phyloP scores from a whole-genome alignment of 1,140 invertebrate species.

The Drosophila grimshawi region DNA sequence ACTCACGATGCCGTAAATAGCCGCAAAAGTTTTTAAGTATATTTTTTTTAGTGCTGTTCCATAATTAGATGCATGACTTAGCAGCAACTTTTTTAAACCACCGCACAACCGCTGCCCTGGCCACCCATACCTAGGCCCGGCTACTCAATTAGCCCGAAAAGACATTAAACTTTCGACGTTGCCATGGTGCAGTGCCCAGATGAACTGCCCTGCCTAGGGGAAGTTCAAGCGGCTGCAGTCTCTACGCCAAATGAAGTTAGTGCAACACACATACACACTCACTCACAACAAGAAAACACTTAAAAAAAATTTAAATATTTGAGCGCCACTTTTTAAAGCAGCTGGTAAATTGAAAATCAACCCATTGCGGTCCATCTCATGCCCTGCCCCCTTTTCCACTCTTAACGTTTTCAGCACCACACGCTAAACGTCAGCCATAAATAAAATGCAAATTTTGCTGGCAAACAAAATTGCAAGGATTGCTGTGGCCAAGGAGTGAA shows the following conservation, averaged over 20 bases:
- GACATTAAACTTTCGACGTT: conserved; percentile 77
- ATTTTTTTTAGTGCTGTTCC: conserved; percentile 56
- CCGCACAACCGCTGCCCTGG: conserved; percentile 2
- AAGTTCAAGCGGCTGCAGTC: conserved; percentile 52
- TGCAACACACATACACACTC: conserved; percentile 18
- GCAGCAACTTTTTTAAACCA: conserved; percentile 57
- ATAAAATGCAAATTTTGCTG: conserved; percentile 69
- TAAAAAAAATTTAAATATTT: conserved; percentile 42
- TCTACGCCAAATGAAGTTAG: conserved; percentile 66
- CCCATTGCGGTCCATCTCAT: conserved; percentile 12
- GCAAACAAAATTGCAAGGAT: conserved; percentile 70
- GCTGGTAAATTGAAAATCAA: conserved; percentile 76
- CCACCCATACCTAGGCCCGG: conserved; percentile 10
- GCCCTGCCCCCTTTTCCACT: background rate
- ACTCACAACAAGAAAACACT: conserved; percentile 10
- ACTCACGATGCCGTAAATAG: conserved; percentile 50
- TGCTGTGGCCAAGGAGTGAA: conserved; percentile 20
- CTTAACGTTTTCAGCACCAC: conserved; percentile 20
- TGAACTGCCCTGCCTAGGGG: conserved; percentile 26
- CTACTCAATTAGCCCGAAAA: conserved; percentile 81
- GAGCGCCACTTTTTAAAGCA: conserved; percentile 72
- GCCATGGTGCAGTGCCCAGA: conserved; percentile 20
- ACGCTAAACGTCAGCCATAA: conserved; percentile 76
- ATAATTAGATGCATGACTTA: conserved; percentile 82
- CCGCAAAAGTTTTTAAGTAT: conserved; percentile 52